phyloP scores from a whole-genome alignment of 2,797 vertebrate species.

The Channa striata region DNA sequence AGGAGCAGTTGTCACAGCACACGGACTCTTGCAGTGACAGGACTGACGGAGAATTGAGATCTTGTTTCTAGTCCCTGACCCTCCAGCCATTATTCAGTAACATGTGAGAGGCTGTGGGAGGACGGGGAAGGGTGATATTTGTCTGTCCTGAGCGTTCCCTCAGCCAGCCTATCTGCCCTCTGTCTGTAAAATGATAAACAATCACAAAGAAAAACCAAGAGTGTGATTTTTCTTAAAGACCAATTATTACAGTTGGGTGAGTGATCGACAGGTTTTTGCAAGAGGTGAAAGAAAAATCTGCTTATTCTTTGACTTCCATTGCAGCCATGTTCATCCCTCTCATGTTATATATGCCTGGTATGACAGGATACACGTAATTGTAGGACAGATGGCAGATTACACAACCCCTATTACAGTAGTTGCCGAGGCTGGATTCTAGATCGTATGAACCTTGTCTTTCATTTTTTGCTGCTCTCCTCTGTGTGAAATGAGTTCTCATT shows the following conservation, averaged over 20 bases:
- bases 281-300: conserved; percentile 5
- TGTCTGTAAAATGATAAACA: conserved; percentile 13
- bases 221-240: conserved; percentile 13
- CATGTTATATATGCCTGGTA: conserved; percentile 51
- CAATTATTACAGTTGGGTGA: conserved; percentile 3
- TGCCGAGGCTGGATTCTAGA: conserved; percentile 65
- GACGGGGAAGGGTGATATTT: conserved; percentile 33
- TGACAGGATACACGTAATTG: conserved; percentile 61
- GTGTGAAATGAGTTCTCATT: conserved; percentile 57
- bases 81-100: conserved; percentile 5
- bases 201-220: not conserved
- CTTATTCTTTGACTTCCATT: not conserved
- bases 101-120: conserved; percentile 7
- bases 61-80: conserved; percentile 18
- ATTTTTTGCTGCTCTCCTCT: conserved; percentile 33
- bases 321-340: conserved; percentile 39
- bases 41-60: conserved; percentile 29
- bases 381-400: conserved; percentile 76
- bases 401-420: conserved; percentile 68
- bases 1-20: conserved; percentile 42
- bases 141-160: conserved; percentile 6
- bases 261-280: conserved; percentile 31
- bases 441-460: conserved; percentile 60
- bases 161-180: conserved; percentile 6
- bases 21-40: conserved; percentile 28